These are phyloP conservation scores for Asarcornis scutulata DNA, from an alignment of 2,113 vertebrate species.

Conservation along the genomic window DNA sequence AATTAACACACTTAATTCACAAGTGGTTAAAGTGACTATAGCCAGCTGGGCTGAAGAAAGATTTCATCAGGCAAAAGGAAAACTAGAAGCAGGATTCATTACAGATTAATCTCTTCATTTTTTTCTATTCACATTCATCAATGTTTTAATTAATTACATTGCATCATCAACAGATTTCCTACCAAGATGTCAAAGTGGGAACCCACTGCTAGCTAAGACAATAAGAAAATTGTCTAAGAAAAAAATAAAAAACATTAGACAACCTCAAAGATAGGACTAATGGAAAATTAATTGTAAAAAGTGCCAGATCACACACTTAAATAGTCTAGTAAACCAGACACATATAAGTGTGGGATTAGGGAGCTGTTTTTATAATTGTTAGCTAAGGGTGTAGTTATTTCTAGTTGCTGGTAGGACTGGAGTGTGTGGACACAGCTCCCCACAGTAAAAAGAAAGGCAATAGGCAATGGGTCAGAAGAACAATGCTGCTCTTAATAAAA, in stretches of 20 bases:
- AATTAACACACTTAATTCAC: too few relatives aligned
- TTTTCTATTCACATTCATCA: conserved; percentile 29
- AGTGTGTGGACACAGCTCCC: not conserved
- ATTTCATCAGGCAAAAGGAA: conserved; percentile 24
- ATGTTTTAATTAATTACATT: not conserved
- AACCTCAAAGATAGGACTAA: not conserved
- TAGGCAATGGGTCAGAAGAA: not conserved
- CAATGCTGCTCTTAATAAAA: not conserved
- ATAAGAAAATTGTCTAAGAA: not conserved
- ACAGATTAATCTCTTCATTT: not conserved
- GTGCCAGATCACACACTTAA: not conserved
- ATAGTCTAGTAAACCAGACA: not conserved
- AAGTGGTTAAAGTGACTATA: conserved; percentile 20
- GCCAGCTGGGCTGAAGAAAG: conserved; percentile 20
- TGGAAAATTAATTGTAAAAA: not conserved
- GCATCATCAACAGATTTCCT: not conserved
- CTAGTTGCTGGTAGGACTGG: not conserved
- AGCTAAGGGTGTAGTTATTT: not conserved
- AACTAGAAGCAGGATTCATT: not conserved
- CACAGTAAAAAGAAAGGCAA: not conserved
- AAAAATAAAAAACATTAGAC: not conserved
- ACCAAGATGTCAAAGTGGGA: not conserved
- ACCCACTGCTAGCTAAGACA: not conserved
- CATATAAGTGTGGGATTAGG: not conserved
- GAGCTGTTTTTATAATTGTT: not conserved